Percentiles rank a stretch among this genome's conserved stretches.
Conservation (phyloP, 1,140 invertebrate genomes). For the Dendroctonus valens region DNA sequence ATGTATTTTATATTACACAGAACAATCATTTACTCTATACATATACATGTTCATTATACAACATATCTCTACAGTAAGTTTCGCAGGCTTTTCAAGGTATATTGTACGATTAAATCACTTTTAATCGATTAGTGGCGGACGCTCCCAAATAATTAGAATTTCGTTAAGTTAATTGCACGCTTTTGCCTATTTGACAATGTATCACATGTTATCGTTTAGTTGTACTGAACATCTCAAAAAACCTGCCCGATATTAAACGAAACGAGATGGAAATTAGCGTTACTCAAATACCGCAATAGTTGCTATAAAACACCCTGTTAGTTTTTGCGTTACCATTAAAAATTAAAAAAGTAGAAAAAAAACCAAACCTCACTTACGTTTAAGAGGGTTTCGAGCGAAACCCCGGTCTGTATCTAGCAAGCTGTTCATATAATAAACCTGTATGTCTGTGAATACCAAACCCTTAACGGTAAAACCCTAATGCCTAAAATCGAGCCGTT, state of each 20-base stretch:
- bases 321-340: slow-evolving; percentile 22
- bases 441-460: slow-evolving; percentile 14
- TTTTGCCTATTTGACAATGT: neutral
- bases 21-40: slow-evolving; percentile 28
- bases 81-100: slow-evolving; percentile 13
- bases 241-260: slow-evolving; percentile 1
- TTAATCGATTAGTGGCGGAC: no score
- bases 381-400: neutral
- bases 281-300: slow-evolving; percentile 11
- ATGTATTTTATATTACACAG: slow-evolving; percentile 33
- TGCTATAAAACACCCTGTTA: slow-evolving; percentile 29
- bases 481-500: neutral
- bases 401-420: slow-evolving; percentile 26
- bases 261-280: slow-evolving; percentile 2
- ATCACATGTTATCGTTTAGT: neutral
- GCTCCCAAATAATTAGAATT: neutral
- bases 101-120: neutral
- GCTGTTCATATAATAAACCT: slow-evolving; percentile 6
- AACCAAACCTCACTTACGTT: slow-evolving; percentile 31
- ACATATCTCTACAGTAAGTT: slow-evolving; percentile 30
- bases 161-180: slow-evolving; percentile 11
- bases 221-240: neutral
- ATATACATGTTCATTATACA: slow-evolving; percentile 26
- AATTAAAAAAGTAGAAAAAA: slow-evolving; percentile 19
- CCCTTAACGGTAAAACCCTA: slow-evolving; percentile 4